Evolutionary conservation across 2,888 invertebrate genomes (phyloP), one percentile per base, ranked within the genome.

Genomic region (Pimpla rufipes): DNA sequence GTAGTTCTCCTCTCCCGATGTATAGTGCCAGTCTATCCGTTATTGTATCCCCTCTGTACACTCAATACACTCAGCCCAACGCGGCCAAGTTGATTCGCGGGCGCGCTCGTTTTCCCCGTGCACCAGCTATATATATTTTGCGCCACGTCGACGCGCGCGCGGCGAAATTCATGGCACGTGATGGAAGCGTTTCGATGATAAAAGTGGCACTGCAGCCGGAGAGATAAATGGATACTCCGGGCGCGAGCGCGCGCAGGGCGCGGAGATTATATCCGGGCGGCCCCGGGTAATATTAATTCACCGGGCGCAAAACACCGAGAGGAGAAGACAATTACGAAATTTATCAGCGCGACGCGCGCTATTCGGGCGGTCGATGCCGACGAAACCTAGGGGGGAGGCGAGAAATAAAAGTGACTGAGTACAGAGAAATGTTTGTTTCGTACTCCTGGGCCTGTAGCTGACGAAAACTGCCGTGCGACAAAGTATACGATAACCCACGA

Each of bases 141-240:
- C 47, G n/a, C n/a, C n/a, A 59, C 42, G 35, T 13, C 13, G 29
- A 2, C 37, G 47, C 6, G 8, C 23, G n/a, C 59, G 74, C 64
- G 62, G 35, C 40, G 75, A 64, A 75, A 47, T 21, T 35, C 62
- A 37, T n/a, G 50, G 50, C 50, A 50, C 64, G 18, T 21, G 37
- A 64, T 59, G 62, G 40, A 64, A 70, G 45, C 29, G 71, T 66
- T 79, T 47, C 71, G 70, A 42, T 71, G 78, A 67, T 70, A 82
- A 75, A 82, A 42, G 73, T 29, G 66, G 18, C 42, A 37, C n/a
- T 55, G 18, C 10, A 37, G n/a, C n/a, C n/a, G n/a, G n/a, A n/a
- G 66, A 71, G 42, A 71, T 57, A 42, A 71, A 40, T 45, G 16
- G 55, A 35, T 47, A 35, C n/a, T 11, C 29, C n/a, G 8, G 35